A percentile compares a stretch with the other conserved stretches of the same genome.
Evolutionary conservation across 2,113 vertebrate genomes (phyloP).

Genomic region (Platichthys stellatus): DNA sequence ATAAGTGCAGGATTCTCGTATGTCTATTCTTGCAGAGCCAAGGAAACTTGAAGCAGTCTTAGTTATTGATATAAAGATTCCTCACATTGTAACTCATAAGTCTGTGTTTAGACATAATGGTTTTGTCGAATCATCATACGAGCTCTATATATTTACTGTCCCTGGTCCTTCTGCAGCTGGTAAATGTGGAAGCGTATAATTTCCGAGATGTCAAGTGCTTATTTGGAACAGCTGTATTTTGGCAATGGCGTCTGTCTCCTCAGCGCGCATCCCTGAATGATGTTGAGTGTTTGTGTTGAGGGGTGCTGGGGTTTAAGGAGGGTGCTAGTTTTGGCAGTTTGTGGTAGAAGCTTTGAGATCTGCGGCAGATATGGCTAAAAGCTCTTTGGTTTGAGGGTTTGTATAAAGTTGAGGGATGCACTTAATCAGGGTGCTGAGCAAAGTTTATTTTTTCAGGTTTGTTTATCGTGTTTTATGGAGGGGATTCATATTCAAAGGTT

Average conservation of each 20-base stretch:
- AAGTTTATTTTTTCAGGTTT: constrained; percentile 21
- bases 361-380: constrained; percentile 57
- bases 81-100: constrained; percentile 54
- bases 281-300: constrained; percentile 56
- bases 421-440: constrained; percentile 30
- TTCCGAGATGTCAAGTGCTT: constrained; percentile 78
- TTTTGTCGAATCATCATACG: constrained; percentile 75
- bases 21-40: constrained; percentile 23
- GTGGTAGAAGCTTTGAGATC: constrained; percentile 49
- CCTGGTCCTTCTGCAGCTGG: constrained; percentile 58
- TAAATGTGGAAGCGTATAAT: constrained; percentile 82
- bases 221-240: constrained; percentile 80
- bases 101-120: constrained; percentile 67
- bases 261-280: constrained; percentile 54
- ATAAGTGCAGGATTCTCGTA: neutral
- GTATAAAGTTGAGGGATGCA: constrained; percentile 25
- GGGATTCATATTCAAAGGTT: constrained; percentile 12
- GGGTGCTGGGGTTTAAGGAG: constrained; percentile 52
- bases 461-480: constrained; percentile 19
- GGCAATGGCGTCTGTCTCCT: constrained; percentile 75
- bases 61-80: constrained; percentile 46
- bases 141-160: constrained; percentile 72
- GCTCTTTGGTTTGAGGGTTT: constrained; percentile 36
- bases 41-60: constrained; percentile 9
- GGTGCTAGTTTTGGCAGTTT: constrained; percentile 71